Conservation (phyloP, 2,797 vertebrate species). For the Esox masquinongy region DNA sequence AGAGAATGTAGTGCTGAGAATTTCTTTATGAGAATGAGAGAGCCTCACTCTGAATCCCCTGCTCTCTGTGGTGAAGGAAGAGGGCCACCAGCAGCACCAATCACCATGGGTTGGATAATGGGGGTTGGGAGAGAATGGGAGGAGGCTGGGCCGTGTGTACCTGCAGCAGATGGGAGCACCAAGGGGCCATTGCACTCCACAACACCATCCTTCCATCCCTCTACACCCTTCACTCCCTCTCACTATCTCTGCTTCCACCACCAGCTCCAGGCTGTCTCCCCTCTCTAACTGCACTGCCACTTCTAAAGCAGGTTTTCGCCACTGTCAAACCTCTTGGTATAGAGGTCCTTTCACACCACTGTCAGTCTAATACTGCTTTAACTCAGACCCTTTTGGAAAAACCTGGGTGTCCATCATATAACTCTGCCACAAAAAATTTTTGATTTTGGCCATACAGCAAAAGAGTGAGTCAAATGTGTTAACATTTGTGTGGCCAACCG, state of each 20-base stretch:
- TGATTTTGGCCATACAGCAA: not conserved
- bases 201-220: not conserved
- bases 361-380: not conserved
- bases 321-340: not conserved
- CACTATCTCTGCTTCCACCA: not conserved
- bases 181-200: conserved; percentile 2
- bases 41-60: conserved; percentile 18
- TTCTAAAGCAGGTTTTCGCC: not conserved
- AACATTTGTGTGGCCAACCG: conserved; percentile 17
- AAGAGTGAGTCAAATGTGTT: not conserved
- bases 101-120: conserved; percentile 14
- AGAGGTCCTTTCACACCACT: not conserved
- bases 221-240: not conserved
- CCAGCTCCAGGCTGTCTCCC: not conserved
- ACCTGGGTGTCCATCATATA: not conserved
- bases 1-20: conserved; percentile 18
- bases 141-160: not conserved
- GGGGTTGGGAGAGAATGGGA: not conserved
- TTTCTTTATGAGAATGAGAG: conserved; percentile 36
- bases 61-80: conserved; percentile 26
- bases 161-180: conserved; percentile 11
- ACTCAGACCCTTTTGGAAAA: not conserved
- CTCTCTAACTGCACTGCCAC: not conserved
- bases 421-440: not conserved
- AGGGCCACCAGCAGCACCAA: conserved; percentile 30